Conservation (phyloP, 2,797 vertebrate genomes). For the Pachyuromys duprasi region DNA sequence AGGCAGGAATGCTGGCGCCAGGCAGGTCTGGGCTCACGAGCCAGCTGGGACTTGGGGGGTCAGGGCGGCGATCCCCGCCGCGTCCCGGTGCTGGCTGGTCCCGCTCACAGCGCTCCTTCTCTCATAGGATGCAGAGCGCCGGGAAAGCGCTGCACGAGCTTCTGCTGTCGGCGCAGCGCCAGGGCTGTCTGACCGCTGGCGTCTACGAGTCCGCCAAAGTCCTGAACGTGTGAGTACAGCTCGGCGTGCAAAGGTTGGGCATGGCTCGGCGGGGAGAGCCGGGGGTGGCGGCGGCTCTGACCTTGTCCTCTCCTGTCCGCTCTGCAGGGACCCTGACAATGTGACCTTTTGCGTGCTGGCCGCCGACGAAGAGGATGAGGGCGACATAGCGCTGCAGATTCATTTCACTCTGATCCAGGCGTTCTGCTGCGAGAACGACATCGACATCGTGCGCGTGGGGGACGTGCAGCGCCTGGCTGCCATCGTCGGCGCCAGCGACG, state of each 20-base stretch:
- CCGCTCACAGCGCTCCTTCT: background rate
- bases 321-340: conserved; percentile 95
- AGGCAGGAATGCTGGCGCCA: background rate
- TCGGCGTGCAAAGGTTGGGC: background rate
- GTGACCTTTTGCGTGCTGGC: conserved; percentile 97
- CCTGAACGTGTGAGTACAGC: conserved; percentile 95
- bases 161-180: conserved; percentile 92
- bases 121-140: conserved; percentile 88
- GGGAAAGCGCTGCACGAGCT: conserved; percentile 93
- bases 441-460: conserved; percentile 95
- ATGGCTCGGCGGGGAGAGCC: background rate
- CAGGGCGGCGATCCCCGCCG: background rate
- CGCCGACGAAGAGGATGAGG: conserved; percentile 94
- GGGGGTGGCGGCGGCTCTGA: background rate
- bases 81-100: rapidly evolving
- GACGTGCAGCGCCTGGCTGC: conserved; percentile 92
- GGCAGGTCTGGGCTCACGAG: background rate
- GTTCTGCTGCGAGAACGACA: conserved; percentile 98
- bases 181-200: conserved; percentile 94
- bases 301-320: background rate
- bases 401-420: conserved; percentile 99
- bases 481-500: conserved; percentile 90
- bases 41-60: background rate
- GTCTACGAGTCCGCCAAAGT: conserved; percentile 98
- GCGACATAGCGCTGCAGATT: conserved; percentile 97